These are phyloP conservation scores for Heterodera schachtii DNA, from an alignment of 1,140 invertebrate genomes.

Conservation along the genomic window DNA sequence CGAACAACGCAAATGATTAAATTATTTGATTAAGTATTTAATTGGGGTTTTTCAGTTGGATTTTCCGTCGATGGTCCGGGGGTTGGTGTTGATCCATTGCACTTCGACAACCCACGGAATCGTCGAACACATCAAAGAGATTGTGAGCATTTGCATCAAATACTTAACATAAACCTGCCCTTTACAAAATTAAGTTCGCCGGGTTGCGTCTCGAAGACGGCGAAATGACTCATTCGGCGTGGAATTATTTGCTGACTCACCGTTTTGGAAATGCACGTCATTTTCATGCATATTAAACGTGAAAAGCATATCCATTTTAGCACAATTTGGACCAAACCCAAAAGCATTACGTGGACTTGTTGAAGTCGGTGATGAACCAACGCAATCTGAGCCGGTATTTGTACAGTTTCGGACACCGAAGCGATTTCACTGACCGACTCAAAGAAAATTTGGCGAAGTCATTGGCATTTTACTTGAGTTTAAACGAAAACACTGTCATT, in stretches of 20 bases:
- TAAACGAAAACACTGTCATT: slow-evolving; percentile 64
- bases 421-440: slow-evolving; percentile 61
- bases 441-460: slow-evolving; percentile 61
- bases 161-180: not conserved
- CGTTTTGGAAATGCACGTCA: slow-evolving; percentile 75
- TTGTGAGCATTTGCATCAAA: slow-evolving; percentile 59
- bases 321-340: slow-evolving; percentile 77
- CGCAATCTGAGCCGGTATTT: slow-evolving; percentile 74
- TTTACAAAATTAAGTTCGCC: slow-evolving; percentile 71
- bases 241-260: slow-evolving; percentile 82
- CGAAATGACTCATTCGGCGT: slow-evolving; percentile 75
- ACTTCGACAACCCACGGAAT: slow-evolving; percentile 80
- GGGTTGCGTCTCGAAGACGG: slow-evolving; percentile 71
- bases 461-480: not conserved
- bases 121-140: slow-evolving; percentile 82
- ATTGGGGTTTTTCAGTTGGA: not conserved
- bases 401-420: slow-evolving; percentile 58
- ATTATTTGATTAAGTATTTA: too few species aligned
- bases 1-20: too few species aligned
- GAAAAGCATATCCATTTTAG: slow-evolving; percentile 41
- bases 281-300: not conserved
- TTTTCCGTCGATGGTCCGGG: slow-evolving; percentile 68
- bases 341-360: slow-evolving; percentile 76
- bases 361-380: slow-evolving; percentile 78
- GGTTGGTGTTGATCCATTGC: slow-evolving; percentile 78